A percentile compares a stretch with the other conserved stretches of the same genome.
Conservation (phyloP, 2,113 vertebrate species). For the Corvus cornix region DNA sequence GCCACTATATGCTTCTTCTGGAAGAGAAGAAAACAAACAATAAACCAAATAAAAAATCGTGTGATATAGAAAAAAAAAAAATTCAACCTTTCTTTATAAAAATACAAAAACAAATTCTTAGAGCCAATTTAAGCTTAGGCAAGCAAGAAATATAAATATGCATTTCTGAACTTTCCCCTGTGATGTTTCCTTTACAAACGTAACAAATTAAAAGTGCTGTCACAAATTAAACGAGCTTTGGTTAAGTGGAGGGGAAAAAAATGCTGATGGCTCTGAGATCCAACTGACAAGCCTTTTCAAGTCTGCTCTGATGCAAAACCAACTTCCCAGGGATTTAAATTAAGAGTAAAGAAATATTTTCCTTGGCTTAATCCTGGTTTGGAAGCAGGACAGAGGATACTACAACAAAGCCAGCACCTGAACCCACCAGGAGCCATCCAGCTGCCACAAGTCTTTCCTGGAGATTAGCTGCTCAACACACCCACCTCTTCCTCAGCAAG, state of each 20-base stretch:
- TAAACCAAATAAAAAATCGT: background rate
- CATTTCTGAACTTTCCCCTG: background rate
- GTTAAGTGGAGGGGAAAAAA: background rate
- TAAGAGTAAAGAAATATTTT: background rate
- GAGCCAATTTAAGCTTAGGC: background rate
- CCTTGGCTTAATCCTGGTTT: background rate
- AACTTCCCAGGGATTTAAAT: background rate
- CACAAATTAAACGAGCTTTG: background rate
- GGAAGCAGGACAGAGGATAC: background rate
- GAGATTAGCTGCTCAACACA: background rate
- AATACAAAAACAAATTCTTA: background rate
- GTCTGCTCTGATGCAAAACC: background rate
- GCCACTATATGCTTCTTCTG: background rate
- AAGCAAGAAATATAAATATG: conserved; percentile 1
- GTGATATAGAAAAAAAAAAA: background rate
- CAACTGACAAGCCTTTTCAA: conserved; percentile 23
- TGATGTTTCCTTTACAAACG: background rate
- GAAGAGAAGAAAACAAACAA: background rate
- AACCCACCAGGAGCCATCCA: background rate
- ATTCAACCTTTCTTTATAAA: background rate
- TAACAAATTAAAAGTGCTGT: background rate
- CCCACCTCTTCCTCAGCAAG: background rate
- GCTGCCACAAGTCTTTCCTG: background rate
- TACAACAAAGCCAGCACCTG: background rate
- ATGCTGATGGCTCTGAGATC: background rate